Evolutionary conservation across 2,113 vertebrate genomes (phyloP).

Genomic region (Syrrhaptes paradoxus): DNA sequence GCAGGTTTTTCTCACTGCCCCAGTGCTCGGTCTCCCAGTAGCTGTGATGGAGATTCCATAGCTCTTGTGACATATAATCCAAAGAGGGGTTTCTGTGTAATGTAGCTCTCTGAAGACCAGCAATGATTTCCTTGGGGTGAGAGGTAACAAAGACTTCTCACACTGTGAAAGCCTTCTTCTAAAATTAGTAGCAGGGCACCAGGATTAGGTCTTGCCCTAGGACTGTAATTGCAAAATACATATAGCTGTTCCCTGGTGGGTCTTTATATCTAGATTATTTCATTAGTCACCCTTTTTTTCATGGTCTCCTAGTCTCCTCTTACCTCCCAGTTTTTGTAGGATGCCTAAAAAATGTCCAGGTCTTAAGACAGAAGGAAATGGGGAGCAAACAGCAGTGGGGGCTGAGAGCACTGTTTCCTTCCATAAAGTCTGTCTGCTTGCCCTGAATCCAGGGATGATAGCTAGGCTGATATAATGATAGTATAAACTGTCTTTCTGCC

Average conservation of each 20-base stretch:
- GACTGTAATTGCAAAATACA: neutral
- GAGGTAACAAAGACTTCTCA: neutral
- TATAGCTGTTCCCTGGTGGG: neutral
- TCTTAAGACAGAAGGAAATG: neutral
- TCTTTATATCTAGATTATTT: neutral
- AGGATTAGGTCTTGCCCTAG: neutral
- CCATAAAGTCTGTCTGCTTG: neutral
- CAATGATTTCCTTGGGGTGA: neutral
- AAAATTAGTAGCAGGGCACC: neutral
- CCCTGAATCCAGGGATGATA: neutral
- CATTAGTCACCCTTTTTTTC: neutral
- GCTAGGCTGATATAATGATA: neutral
- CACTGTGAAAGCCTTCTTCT: neutral
- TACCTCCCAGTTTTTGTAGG: neutral
- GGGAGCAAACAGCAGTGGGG: neutral
- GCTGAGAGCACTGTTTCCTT: neutral
- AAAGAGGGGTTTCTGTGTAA: neutral
- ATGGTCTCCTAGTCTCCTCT: neutral
- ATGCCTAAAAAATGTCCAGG: neutral
- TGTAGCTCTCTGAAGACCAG: neutral
- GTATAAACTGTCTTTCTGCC: neutral
- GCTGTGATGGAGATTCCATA: neutral
- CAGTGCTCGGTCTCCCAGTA: neutral
- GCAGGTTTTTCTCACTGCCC: neutral
- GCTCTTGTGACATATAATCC: neutral